Evolutionary conservation across 2,888 invertebrate genomes (phyloP).

Genomic region (Thelaira solivaga): DNA sequence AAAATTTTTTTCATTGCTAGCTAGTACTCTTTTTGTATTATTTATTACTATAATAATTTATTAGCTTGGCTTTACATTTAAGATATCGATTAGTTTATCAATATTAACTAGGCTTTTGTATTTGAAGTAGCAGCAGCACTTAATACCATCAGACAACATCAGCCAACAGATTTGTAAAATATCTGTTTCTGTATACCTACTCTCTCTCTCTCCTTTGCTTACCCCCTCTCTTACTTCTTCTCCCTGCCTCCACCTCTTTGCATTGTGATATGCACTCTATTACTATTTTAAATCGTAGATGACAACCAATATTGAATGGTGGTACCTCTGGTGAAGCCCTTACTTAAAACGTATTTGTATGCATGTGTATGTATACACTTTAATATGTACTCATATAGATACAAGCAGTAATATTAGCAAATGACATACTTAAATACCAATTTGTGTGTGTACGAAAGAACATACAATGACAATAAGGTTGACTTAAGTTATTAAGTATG

Average conservation of each 20-base stretch:
- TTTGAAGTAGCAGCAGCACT: conserved; percentile 27
- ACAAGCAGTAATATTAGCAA: conserved; percentile 48
- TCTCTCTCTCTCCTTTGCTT: too few species aligned
- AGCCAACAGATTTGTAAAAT: conserved; percentile 12
- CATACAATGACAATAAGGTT: conserved; percentile 58
- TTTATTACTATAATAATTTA: neutral
- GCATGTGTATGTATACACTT: conserved; percentile 1
- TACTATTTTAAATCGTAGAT: conserved; percentile 26
- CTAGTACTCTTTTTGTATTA: neutral
- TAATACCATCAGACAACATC: conserved; percentile 19
- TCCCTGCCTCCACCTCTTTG: neutral
- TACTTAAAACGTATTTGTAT: conserved; percentile 6
- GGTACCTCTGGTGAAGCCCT: conserved; percentile 15
- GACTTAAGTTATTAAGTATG: conserved; percentile 62
- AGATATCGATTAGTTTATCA: conserved; percentile 28
- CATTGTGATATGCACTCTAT: neutral
- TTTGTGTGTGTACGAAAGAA: conserved; percentile 48
- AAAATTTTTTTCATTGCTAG: too few species aligned
- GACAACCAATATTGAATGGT: conserved; percentile 34
- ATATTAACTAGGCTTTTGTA: conserved; percentile 27
- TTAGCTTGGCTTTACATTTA: neutral
- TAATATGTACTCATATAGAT: conserved; percentile 39
- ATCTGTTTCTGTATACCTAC: too few species aligned
- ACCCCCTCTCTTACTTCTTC: neutral
- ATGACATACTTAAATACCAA: conserved; percentile 62